Conservation (phyloP, 2,113 vertebrate species). For the Cygnus buccinator region DNA sequence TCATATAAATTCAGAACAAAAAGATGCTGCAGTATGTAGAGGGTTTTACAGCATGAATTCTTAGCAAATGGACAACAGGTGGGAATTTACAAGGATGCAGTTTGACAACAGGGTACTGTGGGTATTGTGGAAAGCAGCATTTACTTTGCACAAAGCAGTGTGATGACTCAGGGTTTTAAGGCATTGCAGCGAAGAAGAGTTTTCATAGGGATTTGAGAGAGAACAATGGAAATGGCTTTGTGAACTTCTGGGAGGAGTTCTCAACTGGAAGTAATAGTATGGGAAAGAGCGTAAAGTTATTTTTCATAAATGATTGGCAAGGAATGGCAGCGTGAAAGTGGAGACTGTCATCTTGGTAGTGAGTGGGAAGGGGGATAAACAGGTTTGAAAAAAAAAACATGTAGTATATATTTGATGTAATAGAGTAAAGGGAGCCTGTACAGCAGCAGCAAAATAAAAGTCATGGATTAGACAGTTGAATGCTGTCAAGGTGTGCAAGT, state of each 20-base stretch:
- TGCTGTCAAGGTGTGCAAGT: background rate
- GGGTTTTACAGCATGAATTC: background rate
- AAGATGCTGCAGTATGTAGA: background rate
- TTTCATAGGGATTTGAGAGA: background rate
- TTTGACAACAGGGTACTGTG: background rate
- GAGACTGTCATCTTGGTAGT: background rate
- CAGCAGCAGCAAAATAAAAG: background rate
- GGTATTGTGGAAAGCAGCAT: background rate
- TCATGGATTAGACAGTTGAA: background rate
- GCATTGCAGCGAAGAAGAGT: background rate
- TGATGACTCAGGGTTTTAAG: background rate
- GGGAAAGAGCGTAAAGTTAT: background rate
- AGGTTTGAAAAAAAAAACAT: background rate
- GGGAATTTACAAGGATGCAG: background rate
- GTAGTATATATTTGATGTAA: background rate
- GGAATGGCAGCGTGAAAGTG: background rate
- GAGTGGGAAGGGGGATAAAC: background rate
- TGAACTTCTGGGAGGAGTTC: background rate
- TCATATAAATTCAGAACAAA: background rate
- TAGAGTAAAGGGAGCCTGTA: background rate
- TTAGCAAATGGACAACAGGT: background rate
- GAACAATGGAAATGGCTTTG: background rate
- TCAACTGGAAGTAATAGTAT: background rate
- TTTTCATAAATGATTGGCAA: background rate
- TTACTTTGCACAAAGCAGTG: background rate